Evolutionary conservation across 2,113 vertebrate genomes (phyloP).

Genomic region (Echinops telfairi): DNA sequence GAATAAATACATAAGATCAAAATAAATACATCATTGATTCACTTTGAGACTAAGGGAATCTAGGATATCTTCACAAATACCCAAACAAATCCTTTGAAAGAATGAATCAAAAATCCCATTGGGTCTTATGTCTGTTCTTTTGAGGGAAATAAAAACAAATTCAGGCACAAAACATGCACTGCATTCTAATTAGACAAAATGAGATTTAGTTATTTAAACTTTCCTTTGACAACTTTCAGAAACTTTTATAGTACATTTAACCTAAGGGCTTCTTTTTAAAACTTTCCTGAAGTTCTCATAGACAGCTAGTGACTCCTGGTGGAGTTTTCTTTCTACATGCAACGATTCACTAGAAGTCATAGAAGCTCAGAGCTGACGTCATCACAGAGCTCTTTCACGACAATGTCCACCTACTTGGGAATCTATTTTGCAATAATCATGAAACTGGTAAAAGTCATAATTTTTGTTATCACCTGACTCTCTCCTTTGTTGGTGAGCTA

Average conservation of each 20-base stretch:
- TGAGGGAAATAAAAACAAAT: slow-evolving; percentile 36
- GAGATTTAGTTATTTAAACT: not conserved
- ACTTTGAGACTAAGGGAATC: not conserved
- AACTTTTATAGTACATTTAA: slow-evolving; percentile 26
- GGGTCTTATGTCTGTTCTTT: not conserved
- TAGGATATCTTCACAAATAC: slow-evolving; percentile 3
- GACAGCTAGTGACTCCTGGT: slow-evolving; percentile 87
- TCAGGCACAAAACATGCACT: not conserved
- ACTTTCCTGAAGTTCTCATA: slow-evolving; percentile 83
- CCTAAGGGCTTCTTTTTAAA: slow-evolving; percentile 57
- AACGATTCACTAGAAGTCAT: slow-evolving; percentile 37
- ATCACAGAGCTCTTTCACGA: not conserved
- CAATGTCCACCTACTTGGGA: not conserved
- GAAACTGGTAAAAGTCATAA: not conserved
- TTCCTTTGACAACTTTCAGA: slow-evolving; percentile 13
- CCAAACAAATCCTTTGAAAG: slow-evolving; percentile 56
- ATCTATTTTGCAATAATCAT: not conserved
- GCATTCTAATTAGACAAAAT: not conserved
- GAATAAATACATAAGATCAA: slow-evolving; percentile 18
- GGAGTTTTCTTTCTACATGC: slow-evolving; percentile 81
- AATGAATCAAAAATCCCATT: slow-evolving; percentile 23
- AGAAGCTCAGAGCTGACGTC: not conserved
- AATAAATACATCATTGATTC: not conserved
- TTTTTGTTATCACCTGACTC: not conserved
- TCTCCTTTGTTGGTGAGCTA: not conserved